phyloP scores from a whole-genome alignment of 2,888 invertebrate species.

The Dione vanillae region DNA sequence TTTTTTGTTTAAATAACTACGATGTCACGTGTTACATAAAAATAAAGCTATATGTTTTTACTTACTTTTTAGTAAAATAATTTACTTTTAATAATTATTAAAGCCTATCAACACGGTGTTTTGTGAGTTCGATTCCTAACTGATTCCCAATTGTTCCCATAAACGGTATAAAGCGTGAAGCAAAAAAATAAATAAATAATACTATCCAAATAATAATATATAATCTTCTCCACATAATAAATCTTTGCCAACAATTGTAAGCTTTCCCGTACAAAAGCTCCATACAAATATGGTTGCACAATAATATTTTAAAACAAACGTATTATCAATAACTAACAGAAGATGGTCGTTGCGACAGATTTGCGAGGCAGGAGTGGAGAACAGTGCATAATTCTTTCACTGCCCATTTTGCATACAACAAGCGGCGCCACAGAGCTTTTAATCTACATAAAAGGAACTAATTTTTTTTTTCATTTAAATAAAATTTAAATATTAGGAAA shows the following conservation, averaged over 20 bases:
- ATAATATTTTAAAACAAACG: constrained; percentile 52
- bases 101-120: too few relatives aligned
- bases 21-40: too few relatives aligned
- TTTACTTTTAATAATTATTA: too few relatives aligned
- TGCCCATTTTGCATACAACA: constrained; percentile 73
- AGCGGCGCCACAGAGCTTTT: constrained; percentile 45
- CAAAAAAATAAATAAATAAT: too few relatives aligned
- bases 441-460: neutral
- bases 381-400: constrained; percentile 67
- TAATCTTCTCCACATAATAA: neutral
- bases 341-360: constrained; percentile 62
- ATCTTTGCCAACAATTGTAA: constrained; percentile 10
- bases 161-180: too few relatives aligned
- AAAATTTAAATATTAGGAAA: too few relatives aligned
- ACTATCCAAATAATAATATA: neutral
- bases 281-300: constrained; percentile 32
- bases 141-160: too few relatives aligned
- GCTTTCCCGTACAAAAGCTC: constrained; percentile 1
- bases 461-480: neutral
- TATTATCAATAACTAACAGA: constrained; percentile 60
- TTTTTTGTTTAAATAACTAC: too few relatives aligned
- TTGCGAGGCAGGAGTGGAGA: constrained; percentile 60
- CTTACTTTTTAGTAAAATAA: too few relatives aligned
- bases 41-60: too few relatives aligned
- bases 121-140: too few relatives aligned